phyloP scores from a whole-genome alignment of 2,888 invertebrate genomes.

The Drosophila pullipes region DNA sequence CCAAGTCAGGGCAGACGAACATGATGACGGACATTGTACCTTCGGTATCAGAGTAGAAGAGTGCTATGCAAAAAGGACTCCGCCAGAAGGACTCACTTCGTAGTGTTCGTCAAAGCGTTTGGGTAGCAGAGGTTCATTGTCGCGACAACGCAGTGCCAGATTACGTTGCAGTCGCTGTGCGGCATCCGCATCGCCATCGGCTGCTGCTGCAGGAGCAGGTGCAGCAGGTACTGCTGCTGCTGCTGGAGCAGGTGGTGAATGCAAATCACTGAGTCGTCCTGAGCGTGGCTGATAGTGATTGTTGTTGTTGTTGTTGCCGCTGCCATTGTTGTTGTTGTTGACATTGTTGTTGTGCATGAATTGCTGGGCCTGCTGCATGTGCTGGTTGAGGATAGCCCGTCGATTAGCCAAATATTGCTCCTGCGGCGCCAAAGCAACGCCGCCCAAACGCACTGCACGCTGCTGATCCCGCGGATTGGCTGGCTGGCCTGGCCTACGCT shows the following conservation, averaged over 20 bases:
- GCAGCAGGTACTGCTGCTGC: constrained; percentile 33
- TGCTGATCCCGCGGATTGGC: constrained; percentile 24
- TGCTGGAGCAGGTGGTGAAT: constrained; percentile 49
- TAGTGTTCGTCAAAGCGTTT: constrained; percentile 84
- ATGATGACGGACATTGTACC: neutral
- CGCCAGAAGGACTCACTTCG: constrained; percentile 74
- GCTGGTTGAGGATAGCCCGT: constrained; percentile 82
- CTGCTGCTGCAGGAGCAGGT: constrained; percentile 24
- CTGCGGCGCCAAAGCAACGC: constrained; percentile 68
- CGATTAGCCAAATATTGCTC: constrained; percentile 82
- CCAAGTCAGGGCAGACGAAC: neutral
- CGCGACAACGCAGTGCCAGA: constrained; percentile 83
- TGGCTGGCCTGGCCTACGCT: constrained; percentile 49
- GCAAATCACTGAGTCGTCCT: constrained; percentile 78
- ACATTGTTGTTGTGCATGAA: constrained; percentile 80
- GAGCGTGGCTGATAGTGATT: constrained; percentile 80
- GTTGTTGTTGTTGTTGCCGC: constrained; percentile 47
- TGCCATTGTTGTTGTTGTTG: constrained; percentile 70
- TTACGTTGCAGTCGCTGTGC: constrained; percentile 84
- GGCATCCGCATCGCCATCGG: constrained; percentile 82
- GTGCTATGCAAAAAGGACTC: neutral
- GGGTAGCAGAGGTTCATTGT: constrained; percentile 84
- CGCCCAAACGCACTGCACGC: constrained; percentile 66
- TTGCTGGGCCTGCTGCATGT: constrained; percentile 76
- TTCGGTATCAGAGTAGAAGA: neutral